Base-by-base conservation (phyloP, 2,113 vertebrate species). In the Oreochromis spilurus region DNA sequence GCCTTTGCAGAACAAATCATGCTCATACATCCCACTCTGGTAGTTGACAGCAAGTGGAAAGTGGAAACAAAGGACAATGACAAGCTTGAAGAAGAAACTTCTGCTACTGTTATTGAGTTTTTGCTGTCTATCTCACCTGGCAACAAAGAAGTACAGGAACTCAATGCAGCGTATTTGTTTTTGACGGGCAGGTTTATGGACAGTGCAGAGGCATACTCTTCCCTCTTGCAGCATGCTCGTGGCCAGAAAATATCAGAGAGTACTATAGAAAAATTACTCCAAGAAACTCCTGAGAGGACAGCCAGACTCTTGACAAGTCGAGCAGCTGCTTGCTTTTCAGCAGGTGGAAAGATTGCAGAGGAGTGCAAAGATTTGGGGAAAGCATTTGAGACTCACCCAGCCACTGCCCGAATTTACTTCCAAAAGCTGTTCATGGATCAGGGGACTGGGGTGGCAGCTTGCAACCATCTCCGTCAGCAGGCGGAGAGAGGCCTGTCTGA, bases 271-370 rank as follows among this genome's bases (percentile, higher is more conserved):
- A 24, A 86, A 65, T 70, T 21, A 4, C 13, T 5, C 8, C 57
- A 55, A 53, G 58, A 54, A 48, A 11, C 82, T 45, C 83, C 90
- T 19, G 94, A 96, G 79, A 96, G 78, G 50, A 93, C 14, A 83
- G 92, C 95, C 6, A 72, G 87, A 26, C 91, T 97, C 57, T 89
- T 98, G n/a, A 95, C 97, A 40, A 87, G 95, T 11, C 95, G 97
- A 12, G 97, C 98, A 0, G 97, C 97, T 2, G 96, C 97, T 0
- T 95, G 91, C 88, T 97, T 97, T 88, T 97, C 95, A 57, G 93
- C 96, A 12, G 97, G 96, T 0, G 94, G 96, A 4, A 62, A 79
- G 3, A 85, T 78, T 1, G 50, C 70, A 5, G 97, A 97, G 85
- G 88, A 95, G 60, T 94, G 97, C 9, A 78, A 60, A 84, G 97